A percentile compares a stretch with the other conserved stretches of the same genome.
Conservation (phyloP, 1,140 invertebrate genomes). For the Aethina tumida region DNA sequence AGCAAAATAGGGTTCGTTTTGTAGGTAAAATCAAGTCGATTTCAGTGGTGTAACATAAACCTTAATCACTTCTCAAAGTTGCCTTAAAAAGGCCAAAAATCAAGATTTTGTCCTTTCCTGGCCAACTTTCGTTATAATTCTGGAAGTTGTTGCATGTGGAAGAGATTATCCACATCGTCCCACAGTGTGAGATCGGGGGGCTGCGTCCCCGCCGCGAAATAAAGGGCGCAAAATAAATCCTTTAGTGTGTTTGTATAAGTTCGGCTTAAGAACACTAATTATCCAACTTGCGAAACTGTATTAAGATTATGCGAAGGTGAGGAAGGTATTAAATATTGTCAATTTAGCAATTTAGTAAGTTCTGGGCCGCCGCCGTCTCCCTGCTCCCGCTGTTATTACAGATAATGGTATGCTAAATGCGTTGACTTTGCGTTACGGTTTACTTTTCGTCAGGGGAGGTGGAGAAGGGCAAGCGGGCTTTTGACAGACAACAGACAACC, state of each 20-base stretch:
- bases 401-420: constrained; percentile 33
- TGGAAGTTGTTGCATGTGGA: neutral
- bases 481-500: too few species aligned
- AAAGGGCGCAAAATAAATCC: constrained; percentile 18
- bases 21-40: too few species aligned
- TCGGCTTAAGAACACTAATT: constrained; percentile 27
- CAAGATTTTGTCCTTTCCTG: neutral
- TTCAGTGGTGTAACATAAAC: too few species aligned
- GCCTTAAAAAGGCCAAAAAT: constrained; percentile 1
- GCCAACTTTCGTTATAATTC: neutral
- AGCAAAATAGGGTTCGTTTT: too few species aligned
- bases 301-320: constrained; percentile 32
- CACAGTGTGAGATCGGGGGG: constrained; percentile 2
- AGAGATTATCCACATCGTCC: neutral
- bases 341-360: constrained; percentile 32
- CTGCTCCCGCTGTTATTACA: constrained; percentile 31
- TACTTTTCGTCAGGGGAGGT: too few species aligned
- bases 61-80: too few species aligned
- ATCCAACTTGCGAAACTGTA: constrained; percentile 27
- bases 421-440: constrained; percentile 30
- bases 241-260: constrained; percentile 23
- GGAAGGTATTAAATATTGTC: constrained; percentile 31
- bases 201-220: too few species aligned
- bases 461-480: too few species aligned
- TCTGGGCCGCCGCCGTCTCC: constrained; percentile 15